phyloP scores from a whole-genome alignment of 2,113 vertebrate genomes.

The Leucopsar rothschildi region DNA sequence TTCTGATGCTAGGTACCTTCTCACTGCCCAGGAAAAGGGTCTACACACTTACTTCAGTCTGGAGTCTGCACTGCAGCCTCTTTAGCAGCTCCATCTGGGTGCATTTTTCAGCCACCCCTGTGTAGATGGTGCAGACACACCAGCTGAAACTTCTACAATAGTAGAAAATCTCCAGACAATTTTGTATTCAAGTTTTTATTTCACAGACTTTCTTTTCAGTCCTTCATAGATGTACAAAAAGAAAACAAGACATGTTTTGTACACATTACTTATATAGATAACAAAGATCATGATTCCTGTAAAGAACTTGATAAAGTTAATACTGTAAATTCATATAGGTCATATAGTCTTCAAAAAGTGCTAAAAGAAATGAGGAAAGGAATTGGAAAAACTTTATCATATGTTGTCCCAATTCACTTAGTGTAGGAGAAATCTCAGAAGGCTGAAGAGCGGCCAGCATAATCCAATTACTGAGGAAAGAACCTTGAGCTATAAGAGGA shows the following conservation, averaged over 20 bases:
- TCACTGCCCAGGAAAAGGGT: not conserved
- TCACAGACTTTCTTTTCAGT: not conserved
- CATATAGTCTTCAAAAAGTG: conserved; percentile 5
- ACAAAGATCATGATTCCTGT: not conserved
- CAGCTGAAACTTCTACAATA: not conserved
- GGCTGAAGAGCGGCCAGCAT: not conserved
- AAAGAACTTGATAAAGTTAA: conserved; percentile 3
- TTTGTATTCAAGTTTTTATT: not conserved
- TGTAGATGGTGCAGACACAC: not conserved
- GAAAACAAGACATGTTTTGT: not conserved
- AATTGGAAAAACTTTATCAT: conserved; percentile 46
- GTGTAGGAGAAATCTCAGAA: conserved; percentile 35
- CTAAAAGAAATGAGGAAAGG: conserved; percentile 9
- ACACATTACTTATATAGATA: not conserved
- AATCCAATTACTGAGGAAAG: conserved; percentile 55
- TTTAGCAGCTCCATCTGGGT: not conserved
- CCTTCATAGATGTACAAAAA: not conserved
- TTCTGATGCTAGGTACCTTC: not conserved
- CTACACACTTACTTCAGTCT: not conserved
- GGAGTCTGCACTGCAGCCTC: not conserved
- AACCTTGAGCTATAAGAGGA: not conserved
- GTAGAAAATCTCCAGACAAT: not conserved
- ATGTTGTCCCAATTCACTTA: conserved; percentile 51
- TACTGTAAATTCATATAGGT: not conserved
- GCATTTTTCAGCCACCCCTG: no score